Percentiles rank a stretch among this genome's conserved stretches.
Evolutionary conservation across 2,797 vertebrate genomes (phyloP).

Genomic region (Hoplostethus mediterraneus): DNA sequence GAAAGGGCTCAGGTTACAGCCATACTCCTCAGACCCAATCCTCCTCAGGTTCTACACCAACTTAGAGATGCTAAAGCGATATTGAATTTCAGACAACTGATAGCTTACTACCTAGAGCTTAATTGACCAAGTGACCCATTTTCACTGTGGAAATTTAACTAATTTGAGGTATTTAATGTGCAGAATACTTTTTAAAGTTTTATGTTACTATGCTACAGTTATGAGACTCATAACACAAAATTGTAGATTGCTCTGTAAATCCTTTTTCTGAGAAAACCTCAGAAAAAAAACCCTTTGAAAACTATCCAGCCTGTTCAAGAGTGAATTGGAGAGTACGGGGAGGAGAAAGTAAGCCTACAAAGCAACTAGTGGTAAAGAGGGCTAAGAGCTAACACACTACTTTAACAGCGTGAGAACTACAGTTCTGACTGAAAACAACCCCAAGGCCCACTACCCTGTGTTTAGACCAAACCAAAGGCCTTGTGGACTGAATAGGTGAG

Average conservation of each 20-base stretch:
- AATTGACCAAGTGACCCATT: not conserved
- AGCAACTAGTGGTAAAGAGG: constrained; percentile 50
- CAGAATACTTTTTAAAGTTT: not conserved
- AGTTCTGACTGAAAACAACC: constrained; percentile 78
- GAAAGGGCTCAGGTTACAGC: constrained; percentile 71
- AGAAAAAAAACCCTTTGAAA: not conserved
- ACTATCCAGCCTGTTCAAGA: constrained; percentile 31
- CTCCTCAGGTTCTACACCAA: constrained; percentile 5
- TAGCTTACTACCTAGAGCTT: not conserved
- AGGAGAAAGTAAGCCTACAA: constrained; percentile 50
- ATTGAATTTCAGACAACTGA: constrained; percentile 5
- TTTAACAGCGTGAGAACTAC: constrained; percentile 61
- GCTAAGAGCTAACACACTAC: constrained; percentile 41
- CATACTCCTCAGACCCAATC: constrained; percentile 37
- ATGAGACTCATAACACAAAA: constrained; percentile 23
- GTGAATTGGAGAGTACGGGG: constrained; percentile 16
- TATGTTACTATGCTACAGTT: constrained; percentile 14
- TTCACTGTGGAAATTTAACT: not conserved
- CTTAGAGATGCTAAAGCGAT: not conserved
- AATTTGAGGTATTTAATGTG: not conserved
- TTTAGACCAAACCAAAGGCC: constrained; percentile 51
- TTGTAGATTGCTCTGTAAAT: not conserved
- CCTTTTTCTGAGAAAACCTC: not conserved
- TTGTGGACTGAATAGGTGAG: constrained; percentile 32
- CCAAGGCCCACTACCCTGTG: constrained; percentile 35